Conservation (phyloP, 2,888 invertebrate genomes). For the Electrophaes corylata region DNA sequence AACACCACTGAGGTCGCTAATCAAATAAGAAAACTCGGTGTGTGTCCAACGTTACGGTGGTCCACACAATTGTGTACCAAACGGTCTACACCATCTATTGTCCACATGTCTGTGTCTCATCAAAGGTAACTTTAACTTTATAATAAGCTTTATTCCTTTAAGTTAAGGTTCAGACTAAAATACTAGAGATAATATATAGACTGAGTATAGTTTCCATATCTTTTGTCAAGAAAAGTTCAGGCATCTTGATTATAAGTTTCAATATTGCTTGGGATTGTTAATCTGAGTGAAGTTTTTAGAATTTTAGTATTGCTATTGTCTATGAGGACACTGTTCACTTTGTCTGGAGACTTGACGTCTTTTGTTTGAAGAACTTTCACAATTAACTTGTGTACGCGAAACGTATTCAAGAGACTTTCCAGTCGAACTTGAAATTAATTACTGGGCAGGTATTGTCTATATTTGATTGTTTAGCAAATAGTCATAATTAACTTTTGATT, state of each 20-base stretch:
- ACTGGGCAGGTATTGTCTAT: conserved; percentile 14
- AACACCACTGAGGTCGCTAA: conserved; percentile 63
- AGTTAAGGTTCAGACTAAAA: not conserved
- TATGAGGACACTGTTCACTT: conserved; percentile 48
- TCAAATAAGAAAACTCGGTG: conserved; percentile 65
- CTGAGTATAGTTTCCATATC: not conserved
- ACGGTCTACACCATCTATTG: conserved; percentile 48
- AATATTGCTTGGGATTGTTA: not conserved
- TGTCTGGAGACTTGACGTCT: conserved; percentile 55
- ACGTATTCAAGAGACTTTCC: conserved; percentile 22
- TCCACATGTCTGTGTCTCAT: conserved; percentile 35
- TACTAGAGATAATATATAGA: too few relatives aligned
- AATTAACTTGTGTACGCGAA: conserved; percentile 69
- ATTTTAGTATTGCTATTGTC: not conserved
- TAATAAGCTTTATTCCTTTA: not conserved
- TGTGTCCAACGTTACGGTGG: conserved; percentile 66
- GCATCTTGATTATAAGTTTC: not conserved
- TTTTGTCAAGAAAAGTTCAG: not conserved
- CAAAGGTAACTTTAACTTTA: not conserved
- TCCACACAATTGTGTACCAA: conserved; percentile 62
- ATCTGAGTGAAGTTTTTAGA: not conserved
- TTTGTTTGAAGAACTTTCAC: conserved; percentile 77
- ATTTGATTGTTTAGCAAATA: conserved; percentile 23
- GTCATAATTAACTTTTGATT: conserved; percentile 4
- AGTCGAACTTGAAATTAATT: conserved; percentile 20